Percentiles rank a stretch among this genome's conserved stretches.
phyloP scores from a whole-genome alignment of 1,140 invertebrate genomes.

The Aphidius gifuensis region DNA sequence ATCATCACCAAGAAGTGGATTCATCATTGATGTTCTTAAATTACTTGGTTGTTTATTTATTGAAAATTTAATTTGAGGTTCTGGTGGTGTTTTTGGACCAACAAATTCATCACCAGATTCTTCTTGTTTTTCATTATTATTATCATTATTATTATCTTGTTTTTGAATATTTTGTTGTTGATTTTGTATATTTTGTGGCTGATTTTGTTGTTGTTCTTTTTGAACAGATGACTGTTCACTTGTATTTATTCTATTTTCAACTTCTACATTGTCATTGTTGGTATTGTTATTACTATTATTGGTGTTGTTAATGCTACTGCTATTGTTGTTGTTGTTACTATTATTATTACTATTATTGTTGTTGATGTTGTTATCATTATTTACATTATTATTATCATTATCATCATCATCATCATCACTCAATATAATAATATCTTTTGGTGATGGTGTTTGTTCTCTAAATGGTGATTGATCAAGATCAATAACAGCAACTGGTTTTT shows the following conservation, averaged over 20 bases:
- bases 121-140: slow-evolving; percentile 42
- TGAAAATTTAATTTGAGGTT: slow-evolving; percentile 69
- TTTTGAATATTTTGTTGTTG: slow-evolving; percentile 15
- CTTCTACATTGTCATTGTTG: slow-evolving; percentile 5
- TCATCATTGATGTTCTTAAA: slow-evolving; percentile 57
- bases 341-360: slow-evolving; percentile 2
- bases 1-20: slow-evolving; percentile 61
- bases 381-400: slow-evolving; percentile 1
- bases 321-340: slow-evolving; percentile 1
- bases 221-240: slow-evolving; percentile 13
- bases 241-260: not conserved
- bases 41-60: slow-evolving; percentile 62
- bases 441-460: slow-evolving; percentile 73
- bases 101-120: slow-evolving; percentile 51
- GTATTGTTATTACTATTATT: not conserved
- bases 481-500: slow-evolving; percentile 78
- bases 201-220: slow-evolving; percentile 27
- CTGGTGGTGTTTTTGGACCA: slow-evolving; percentile 73
- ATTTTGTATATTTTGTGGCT: slow-evolving; percentile 1
- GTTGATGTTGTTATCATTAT: slow-evolving; percentile 41
- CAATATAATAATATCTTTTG: slow-evolving; percentile 75
- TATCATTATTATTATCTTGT: slow-evolving; percentile 31
- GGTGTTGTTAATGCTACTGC: not conserved
- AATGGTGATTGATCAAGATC: slow-evolving; percentile 82
- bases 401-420: slow-evolving; percentile 72